These are phyloP conservation scores for Tenthredo mesomela DNA, from an alignment of 2,888 invertebrate genomes.

Conservation along the genomic window DNA sequence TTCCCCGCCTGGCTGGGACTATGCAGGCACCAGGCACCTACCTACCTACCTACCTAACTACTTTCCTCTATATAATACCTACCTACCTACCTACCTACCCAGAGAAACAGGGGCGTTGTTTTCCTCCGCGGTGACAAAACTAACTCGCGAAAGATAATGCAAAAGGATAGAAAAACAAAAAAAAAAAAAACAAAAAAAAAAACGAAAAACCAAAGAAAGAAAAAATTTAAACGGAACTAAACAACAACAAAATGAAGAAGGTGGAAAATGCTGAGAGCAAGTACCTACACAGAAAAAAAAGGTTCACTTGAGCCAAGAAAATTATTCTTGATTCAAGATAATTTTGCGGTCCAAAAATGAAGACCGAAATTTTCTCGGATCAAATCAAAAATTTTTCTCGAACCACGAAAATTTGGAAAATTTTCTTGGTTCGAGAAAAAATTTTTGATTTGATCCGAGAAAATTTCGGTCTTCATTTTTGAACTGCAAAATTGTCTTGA, in stretches of 20 bases:
- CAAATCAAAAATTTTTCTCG: too few species aligned
- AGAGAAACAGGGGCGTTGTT: neutral
- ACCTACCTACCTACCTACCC: neutral
- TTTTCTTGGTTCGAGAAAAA: too few species aligned
- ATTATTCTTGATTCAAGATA: too few species aligned
- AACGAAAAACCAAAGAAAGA: too few species aligned
- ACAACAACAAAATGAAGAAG: neutral
- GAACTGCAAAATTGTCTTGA: too few species aligned
- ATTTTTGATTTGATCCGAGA: too few species aligned
- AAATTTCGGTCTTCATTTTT: too few species aligned
- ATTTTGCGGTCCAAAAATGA: too few species aligned
- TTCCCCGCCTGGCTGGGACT: conserved; percentile 19
- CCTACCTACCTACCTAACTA: neutral
- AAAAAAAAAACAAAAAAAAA: neutral
- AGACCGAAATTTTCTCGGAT: too few species aligned
- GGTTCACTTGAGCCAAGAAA: too few species aligned
- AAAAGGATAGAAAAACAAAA: neutral
- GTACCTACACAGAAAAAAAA: too few species aligned
- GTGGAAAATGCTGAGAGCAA: neutral
- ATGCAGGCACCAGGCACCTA: neutral
- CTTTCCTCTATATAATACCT: neutral
- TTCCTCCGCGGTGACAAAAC: conserved; percentile 17
- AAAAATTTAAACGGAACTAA: neutral
- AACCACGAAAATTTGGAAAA: too few species aligned
- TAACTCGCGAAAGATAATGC: neutral